Evolutionary conservation across 2,797 vertebrate genomes (phyloP).

Genomic region (Phoebastria nigripes): DNA sequence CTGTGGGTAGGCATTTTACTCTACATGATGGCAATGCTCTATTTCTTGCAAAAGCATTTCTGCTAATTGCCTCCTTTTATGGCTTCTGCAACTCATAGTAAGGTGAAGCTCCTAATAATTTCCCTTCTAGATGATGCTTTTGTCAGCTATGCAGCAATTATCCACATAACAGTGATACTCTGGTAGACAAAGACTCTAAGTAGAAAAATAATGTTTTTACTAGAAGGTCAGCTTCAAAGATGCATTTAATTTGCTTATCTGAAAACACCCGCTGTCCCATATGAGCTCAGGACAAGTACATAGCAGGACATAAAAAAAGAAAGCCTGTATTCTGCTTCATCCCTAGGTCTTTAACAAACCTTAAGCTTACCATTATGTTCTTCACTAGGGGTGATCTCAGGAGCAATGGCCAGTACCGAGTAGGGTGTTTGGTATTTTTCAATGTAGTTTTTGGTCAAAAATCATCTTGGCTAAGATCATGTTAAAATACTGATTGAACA

Average conservation of each 20-base stretch:
- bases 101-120: not conserved
- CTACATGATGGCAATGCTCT: not conserved
- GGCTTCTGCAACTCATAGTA: not conserved
- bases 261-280: not conserved
- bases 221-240: not conserved
- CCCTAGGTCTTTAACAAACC: not conserved
- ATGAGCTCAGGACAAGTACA: not conserved
- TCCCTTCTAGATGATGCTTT: not conserved
- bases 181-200: not conserved
- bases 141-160: not conserved
- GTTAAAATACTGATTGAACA: not conserved
- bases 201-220: not conserved
- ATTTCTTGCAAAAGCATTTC: not conserved
- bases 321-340: not conserved
- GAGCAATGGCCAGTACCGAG: not conserved
- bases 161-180: not conserved
- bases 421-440: not conserved
- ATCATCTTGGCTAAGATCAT: not conserved
- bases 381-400: not conserved
- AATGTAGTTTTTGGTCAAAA: not conserved
- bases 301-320: not conserved
- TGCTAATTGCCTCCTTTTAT: not conserved
- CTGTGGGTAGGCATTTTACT: not conserved
- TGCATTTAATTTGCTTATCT: not conserved
- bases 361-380: not conserved